phyloP scores from a whole-genome alignment of 2,888 invertebrate genomes.

The Dorcus hopei region DNA sequence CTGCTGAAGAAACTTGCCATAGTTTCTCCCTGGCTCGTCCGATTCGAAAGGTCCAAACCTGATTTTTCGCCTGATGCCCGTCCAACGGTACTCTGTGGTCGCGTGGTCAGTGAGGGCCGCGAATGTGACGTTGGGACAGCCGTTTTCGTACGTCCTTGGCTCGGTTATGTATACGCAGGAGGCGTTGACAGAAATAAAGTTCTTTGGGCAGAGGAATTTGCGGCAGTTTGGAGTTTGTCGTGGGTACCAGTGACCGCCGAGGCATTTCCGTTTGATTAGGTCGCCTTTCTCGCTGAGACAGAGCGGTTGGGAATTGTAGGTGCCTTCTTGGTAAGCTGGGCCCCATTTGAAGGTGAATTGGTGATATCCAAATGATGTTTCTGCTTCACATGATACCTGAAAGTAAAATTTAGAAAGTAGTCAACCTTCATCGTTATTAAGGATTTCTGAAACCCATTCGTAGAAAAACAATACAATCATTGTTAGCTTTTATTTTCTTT shows the following conservation, averaged over 20 bases:
- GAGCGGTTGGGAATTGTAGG: slow-evolving; percentile 35
- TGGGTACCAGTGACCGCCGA: slow-evolving; percentile 36
- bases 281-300: slow-evolving; percentile 36
- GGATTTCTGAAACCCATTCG: no score
- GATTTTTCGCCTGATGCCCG: slow-evolving; percentile 29
- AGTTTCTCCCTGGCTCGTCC: slow-evolving; percentile 24
- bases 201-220: slow-evolving; percentile 28
- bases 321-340: not conserved
- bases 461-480: no score
- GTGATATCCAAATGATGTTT: no score
- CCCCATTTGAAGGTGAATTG: slow-evolving; percentile 1
- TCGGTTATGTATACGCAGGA: slow-evolving; percentile 43
- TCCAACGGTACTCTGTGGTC: slow-evolving; percentile 28
- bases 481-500: no score
- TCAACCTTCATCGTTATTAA: no score
- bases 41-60: slow-evolving; percentile 30
- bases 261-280: slow-evolving; percentile 34
- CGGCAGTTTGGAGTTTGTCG: slow-evolving; percentile 28
- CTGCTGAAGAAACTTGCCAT: slow-evolving; percentile 19
- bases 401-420: no score
- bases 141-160: slow-evolving; percentile 30
- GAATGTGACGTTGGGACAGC: slow-evolving; percentile 29
- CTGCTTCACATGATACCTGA: no score
- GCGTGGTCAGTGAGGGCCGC: slow-evolving; percentile 24
- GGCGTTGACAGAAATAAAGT: slow-evolving; percentile 23